Base-by-base conservation (phyloP, 37 sponge, comb jelly and placozoan species). In the Mnemiopsis leidyi region DNA sequence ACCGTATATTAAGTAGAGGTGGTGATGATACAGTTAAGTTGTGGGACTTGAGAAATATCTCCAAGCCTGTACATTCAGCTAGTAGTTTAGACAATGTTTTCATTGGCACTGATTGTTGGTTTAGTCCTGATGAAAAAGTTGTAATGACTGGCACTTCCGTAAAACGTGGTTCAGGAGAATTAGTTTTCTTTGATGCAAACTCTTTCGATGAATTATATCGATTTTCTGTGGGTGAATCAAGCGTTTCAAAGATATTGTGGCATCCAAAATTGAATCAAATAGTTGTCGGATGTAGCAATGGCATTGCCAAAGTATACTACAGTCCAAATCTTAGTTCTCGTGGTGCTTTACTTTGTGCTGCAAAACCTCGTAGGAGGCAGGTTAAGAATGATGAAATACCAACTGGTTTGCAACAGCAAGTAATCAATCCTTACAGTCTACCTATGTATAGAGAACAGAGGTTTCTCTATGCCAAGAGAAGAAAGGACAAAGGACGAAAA, bases 211-310 rank as follows among this genome's bases (percentile, higher is more conserved):
- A 71, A 96, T 69, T 93, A n/a, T 39, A 94, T 32, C 76, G 93
- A 69, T 31, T 95, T 0, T 68, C 93, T 30, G 94, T 94, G 0
- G 76, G 95, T 39, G 95, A 96, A 73, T 28, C 95, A 96, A 97
- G 97, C 94, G 96, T 96, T 0, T 83, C 94, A 23, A 69, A 95
- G 28, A 90, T 94, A 25, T 61, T 95, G 2, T 98, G 99, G 99
- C 99, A 98, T 69, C 97, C 96, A 9, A 96, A 96, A 38, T 92
- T 98, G 35, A 97, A 98, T 92, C 99, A 98, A 94, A 95, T 98
- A 0, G 92, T 98, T 21, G 90, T 95, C 0, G 96, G 97, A 1
- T 95, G 95, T 93, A 79, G 93, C n/a, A 93, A 94, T 85, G 99
- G 99, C 1, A 93, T 79, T 23, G 95, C 93, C 23, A 93, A 93